phyloP scores from a whole-genome alignment of 2,113 vertebrate genomes.

The Dinomys branickii region DNA sequence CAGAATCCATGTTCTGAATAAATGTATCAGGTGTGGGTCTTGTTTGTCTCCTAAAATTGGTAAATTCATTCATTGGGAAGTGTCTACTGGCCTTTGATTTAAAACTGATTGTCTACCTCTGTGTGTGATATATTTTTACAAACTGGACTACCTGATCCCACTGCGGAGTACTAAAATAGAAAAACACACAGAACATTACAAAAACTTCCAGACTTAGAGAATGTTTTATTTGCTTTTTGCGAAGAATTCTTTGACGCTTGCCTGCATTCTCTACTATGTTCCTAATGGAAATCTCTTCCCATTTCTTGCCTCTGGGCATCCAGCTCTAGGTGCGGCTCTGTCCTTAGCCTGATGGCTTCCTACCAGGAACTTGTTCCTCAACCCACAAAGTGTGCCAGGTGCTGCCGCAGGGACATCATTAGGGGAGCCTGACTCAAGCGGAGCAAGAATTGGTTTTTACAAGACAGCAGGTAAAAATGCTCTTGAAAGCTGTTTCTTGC shows the following conservation, averaged over 20 bases:
- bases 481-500: not conserved
- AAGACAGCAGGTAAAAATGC: no score
- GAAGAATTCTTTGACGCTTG: not conserved
- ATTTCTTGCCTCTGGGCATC: not conserved
- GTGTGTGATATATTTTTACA: not conserved
- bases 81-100: not conserved
- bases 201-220: not conserved
- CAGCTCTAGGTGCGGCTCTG: not conserved
- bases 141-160: not conserved
- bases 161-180: not conserved
- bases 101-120: not conserved
- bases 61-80: not conserved
- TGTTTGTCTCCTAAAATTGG: not conserved
- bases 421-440: not conserved
- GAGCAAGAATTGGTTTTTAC: not conserved
- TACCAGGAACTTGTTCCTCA: not conserved
- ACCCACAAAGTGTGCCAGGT: fast-evolving
- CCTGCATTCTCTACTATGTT: not conserved
- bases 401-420: not conserved
- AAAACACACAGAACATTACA: not conserved
- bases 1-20: not conserved
- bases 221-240: not conserved
- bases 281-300: not conserved
- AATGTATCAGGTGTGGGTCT: no score
- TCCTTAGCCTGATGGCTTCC: not conserved